Percentiles rank a stretch among this genome's conserved stretches.
These are phyloP conservation scores for Nematolebias whitei DNA, from an alignment of 2,113 vertebrate species.

Conservation along the genomic window DNA sequence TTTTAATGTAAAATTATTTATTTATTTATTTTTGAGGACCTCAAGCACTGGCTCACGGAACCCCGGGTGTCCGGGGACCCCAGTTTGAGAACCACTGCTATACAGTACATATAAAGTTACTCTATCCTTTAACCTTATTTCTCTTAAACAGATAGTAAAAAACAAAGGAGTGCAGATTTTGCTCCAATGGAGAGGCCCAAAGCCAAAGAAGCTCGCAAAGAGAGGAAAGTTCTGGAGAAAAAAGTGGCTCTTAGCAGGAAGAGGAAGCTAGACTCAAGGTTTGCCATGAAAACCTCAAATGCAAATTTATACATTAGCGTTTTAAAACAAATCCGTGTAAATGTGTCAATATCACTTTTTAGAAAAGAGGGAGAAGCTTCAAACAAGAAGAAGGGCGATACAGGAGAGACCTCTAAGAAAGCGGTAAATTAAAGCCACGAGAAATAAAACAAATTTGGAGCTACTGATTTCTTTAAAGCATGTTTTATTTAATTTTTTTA, in stretches of 20 bases:
- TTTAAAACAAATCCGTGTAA: background rate
- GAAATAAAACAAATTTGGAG: background rate
- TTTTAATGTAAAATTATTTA: no score
- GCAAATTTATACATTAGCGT: background rate
- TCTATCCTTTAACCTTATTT: background rate
- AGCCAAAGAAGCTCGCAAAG: constrained; percentile 94
- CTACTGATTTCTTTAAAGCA: background rate
- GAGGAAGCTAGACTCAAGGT: constrained; percentile 93
- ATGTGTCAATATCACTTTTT: constrained; percentile 17
- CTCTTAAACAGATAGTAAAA: constrained; percentile 61
- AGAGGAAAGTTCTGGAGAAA: constrained; percentile 95
- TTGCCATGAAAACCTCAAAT: background rate
- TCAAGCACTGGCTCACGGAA: no score
- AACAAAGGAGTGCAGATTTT: constrained; percentile 39
- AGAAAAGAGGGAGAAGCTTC: constrained; percentile 75
- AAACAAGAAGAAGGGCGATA: constrained; percentile 84
- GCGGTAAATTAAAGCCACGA: constrained; percentile 72
- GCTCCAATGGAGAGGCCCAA: constrained; percentile 70
- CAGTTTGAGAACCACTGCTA: no score
- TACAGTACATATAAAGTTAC: background rate
- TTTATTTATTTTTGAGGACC: no score
- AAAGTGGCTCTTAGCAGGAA: constrained; percentile 95
- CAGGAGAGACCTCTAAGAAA: constrained; percentile 82
- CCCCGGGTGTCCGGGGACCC: no score
- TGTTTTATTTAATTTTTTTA: constrained; percentile 44